Percentiles rank a stretch among this genome's conserved stretches.
phyloP scores from a whole-genome alignment of 2,797 vertebrate genomes.

The Oceanodroma leucorhoa region DNA sequence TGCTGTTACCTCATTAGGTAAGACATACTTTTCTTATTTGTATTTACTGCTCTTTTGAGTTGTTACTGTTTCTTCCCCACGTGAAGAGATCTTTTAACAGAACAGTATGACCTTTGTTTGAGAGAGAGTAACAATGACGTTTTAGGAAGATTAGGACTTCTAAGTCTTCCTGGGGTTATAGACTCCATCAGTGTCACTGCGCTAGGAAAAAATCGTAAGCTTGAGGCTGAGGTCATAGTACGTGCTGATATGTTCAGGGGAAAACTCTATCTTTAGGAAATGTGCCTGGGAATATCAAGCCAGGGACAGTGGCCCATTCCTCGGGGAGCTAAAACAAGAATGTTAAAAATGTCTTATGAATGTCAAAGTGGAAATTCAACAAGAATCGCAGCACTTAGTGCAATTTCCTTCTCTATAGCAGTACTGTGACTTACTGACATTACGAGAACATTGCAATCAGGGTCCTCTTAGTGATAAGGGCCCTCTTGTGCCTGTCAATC shows the following conservation, averaged over 20 bases:
- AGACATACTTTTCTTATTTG: neutral
- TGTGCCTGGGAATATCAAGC: neutral
- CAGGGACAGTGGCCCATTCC: neutral
- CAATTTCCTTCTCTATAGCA: neutral
- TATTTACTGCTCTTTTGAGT: neutral
- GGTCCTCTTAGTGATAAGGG: neutral
- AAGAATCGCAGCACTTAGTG: neutral
- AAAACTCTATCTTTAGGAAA: neutral
- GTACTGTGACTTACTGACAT: neutral
- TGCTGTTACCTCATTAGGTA: conserved; percentile 76
- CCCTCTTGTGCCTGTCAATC: neutral
- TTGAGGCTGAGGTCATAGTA: neutral
- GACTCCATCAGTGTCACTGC: neutral
- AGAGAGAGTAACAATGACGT: neutral
- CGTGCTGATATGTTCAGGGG: neutral
- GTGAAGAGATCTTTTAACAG: neutral
- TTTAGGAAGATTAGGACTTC: neutral
- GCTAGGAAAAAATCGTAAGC: neutral
- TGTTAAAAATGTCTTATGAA: neutral
- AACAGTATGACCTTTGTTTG: neutral
- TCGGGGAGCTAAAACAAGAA: neutral
- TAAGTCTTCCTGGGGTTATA: neutral
- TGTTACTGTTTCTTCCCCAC: neutral
- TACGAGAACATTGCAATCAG: neutral
- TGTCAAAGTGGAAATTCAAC: neutral